Conservation (phyloP, 2,888 invertebrate genomes). For the Tromatobia lineatoria region DNA sequence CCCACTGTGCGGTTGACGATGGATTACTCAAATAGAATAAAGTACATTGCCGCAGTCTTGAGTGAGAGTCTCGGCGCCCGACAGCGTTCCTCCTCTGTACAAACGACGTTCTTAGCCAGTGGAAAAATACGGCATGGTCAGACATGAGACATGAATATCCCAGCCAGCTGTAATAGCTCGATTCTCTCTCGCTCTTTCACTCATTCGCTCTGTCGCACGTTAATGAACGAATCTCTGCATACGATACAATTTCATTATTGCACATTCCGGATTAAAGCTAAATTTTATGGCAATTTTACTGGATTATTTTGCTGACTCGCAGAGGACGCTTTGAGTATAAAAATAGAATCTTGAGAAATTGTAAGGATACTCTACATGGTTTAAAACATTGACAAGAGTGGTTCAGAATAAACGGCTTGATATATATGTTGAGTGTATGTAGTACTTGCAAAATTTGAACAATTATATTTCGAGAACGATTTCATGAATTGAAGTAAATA, state of each 20-base stretch:
- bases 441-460: too few species aligned
- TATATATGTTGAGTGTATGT: too few species aligned
- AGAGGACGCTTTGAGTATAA: too few species aligned
- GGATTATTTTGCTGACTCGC: background rate
- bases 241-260: slow-evolving; percentile 20
- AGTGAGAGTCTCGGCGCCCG: slow-evolving; percentile 43
- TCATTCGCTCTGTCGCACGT: slow-evolving; percentile 30
- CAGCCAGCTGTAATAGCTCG: slow-evolving; percentile 53
- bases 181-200: slow-evolving; percentile 52
- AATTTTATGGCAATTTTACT: background rate
- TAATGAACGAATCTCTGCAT: slow-evolving; percentile 26
- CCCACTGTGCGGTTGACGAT: slow-evolving; percentile 24
- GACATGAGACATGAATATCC: slow-evolving; percentile 45
- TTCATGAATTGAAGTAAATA: too few species aligned
- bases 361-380: too few species aligned
- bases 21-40: slow-evolving; percentile 54
- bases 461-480: too few species aligned
- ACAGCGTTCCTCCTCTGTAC: slow-evolving; percentile 39
- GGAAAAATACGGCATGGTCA: slow-evolving; percentile 71
- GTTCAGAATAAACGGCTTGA: too few species aligned
- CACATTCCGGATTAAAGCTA: background rate
- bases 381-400: too few species aligned
- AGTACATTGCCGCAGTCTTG: slow-evolving; percentile 35
- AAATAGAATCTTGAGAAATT: too few species aligned
- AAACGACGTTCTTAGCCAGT: slow-evolving; percentile 61